A percentile compares a stretch with the other conserved stretches of the same genome.
Evolutionary conservation across 2,797 vertebrate genomes (phyloP).

Genomic region (Peromyscus attwateri): DNA sequence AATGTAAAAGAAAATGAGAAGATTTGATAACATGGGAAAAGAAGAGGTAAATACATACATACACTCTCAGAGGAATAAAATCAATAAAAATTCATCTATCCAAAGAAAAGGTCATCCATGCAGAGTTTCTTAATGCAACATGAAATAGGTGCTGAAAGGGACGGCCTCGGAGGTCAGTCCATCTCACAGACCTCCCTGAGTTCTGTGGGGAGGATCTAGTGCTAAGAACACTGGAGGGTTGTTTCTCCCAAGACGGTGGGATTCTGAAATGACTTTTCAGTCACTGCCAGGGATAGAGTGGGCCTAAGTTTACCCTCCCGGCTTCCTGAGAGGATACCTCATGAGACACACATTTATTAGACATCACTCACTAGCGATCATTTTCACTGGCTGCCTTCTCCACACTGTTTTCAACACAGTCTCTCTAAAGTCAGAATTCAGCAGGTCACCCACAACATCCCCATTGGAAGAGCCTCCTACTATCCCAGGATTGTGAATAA

Average conservation of each 20-base stretch:
- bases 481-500: constrained; percentile 12
- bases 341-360: neutral
- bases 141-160: neutral
- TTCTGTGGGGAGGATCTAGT: neutral
- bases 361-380: neutral
- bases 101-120: neutral
- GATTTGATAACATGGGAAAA: neutral
- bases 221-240: neutral
- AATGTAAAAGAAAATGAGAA: neutral
- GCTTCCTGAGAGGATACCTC: neutral
- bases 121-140: neutral
- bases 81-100: neutral
- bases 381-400: neutral
- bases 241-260: neutral
- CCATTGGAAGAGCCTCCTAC: neutral
- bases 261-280: neutral
- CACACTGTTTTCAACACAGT: neutral
- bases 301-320: neutral
- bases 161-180: neutral
- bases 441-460: neutral
- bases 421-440: constrained; percentile 44
- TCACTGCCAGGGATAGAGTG: neutral
- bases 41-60: neutral
- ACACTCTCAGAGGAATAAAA: neutral
- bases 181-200: neutral